Evolutionary conservation across 2,113 vertebrate species (phyloP), one percentile per base, ranked within the genome.

Genomic region (Trematocara macrostoma): DNA sequence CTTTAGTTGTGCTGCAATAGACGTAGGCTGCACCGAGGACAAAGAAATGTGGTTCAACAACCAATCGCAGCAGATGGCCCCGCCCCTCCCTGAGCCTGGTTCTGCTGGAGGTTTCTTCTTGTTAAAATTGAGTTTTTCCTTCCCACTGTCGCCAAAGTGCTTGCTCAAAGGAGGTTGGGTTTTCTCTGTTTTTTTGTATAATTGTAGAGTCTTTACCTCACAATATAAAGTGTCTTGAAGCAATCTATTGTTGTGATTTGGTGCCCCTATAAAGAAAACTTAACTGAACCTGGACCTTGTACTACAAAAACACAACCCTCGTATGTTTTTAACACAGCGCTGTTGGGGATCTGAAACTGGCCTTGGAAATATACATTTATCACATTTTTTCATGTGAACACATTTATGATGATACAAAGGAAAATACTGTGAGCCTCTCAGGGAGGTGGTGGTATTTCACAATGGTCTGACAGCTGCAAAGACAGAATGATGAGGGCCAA

Each of bases 11-110:
- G 9, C n/a, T 53, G 53, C 51, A 51, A 10, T 52, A 52, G 51
- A 1, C 0, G 3, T 14, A 26, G 20, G 20, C 53, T 26, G 0
- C 53, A 53, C 0, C 2, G 0, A 51, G 16, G 18, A 52, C 49
- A 52, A 52, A 9, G 8, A 52, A n/a, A 52, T 52, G 4, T 52
- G 49, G 18, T n/a, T 52, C 49, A 52, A n/a, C 18, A 52, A 52
- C 49, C 18, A 0, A 0, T 52, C 51, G 0, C 9, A n/a, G 51
- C 51, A 52, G 51, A 0, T 52, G 53, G 20, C 52, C n/a, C 52
- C 10, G 6, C 20, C 53, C 53, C 11, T 55, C 11, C 11, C 11
- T 55, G 53, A 55, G 11, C 20, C 53, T 14, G 20, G 53, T 55
- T 26, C 3, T 56, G 23, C 2, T 0, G 23, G 55, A 56, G 4